phyloP scores from a whole-genome alignment of 2,888 invertebrate genomes.

The Catocala fraxini region DNA sequence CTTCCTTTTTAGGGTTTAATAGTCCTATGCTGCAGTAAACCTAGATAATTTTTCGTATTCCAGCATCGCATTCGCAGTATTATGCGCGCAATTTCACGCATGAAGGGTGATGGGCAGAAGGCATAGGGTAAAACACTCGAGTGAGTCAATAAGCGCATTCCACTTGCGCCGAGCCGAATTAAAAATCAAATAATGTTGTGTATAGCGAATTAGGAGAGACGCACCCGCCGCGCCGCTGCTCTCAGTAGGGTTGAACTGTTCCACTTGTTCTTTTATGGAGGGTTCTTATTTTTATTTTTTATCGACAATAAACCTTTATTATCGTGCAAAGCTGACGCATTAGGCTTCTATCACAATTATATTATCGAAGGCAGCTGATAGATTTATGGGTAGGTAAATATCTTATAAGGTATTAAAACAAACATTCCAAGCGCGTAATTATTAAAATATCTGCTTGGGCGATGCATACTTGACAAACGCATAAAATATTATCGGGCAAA shows the following conservation, averaged over 20 bases:
- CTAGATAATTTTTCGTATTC: background rate
- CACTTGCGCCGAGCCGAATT: conserved; percentile 77
- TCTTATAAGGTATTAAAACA: too few relatives aligned
- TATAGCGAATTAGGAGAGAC: conserved; percentile 70
- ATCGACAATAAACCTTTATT: too few relatives aligned
- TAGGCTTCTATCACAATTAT: background rate
- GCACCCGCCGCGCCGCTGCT: conserved; percentile 12
- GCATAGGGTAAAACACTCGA: conserved; percentile 45
- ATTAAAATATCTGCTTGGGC: too few relatives aligned
- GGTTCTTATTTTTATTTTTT: too few relatives aligned
- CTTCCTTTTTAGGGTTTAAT: too few relatives aligned
- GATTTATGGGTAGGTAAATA: too few relatives aligned
- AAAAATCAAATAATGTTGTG: conserved; percentile 86
- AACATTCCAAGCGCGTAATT: too few relatives aligned
- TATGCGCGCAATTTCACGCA: conserved; percentile 21
- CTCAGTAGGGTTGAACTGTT: conserved; percentile 32
- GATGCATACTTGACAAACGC: too few relatives aligned
- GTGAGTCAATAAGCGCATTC: conserved; percentile 80
- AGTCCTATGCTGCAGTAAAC: too few relatives aligned
- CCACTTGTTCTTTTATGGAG: conserved; percentile 3
- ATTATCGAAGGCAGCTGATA: background rate
- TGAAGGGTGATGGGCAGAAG: conserved; percentile 23
- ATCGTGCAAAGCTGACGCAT: too few relatives aligned
- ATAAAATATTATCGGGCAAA: too few relatives aligned
- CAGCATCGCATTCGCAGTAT: conserved; percentile 15